Percentiles rank a stretch among this genome's conserved stretches.
These are phyloP conservation scores for Polydrusus tereticollis DNA, from an alignment of 2,888 invertebrate species.

Conservation along the genomic window DNA sequence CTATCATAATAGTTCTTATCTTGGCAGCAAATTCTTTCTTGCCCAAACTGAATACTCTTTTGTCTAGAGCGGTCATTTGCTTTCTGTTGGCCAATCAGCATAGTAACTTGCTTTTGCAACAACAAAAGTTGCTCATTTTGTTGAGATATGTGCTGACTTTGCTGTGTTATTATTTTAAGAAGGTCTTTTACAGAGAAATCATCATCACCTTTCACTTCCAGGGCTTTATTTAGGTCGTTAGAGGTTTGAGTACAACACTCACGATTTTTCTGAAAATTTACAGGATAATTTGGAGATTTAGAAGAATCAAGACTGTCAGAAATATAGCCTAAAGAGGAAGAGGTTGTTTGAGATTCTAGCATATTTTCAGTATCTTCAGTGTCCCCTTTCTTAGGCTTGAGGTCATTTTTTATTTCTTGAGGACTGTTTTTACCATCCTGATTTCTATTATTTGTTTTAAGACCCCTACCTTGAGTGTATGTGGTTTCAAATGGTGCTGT, in stretches of 20 bases:
- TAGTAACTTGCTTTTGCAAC: conserved; percentile 76
- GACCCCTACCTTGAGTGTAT: not conserved
- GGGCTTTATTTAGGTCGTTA: conserved; percentile 37
- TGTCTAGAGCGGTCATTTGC: conserved; percentile 48
- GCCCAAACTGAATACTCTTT: not conserved
- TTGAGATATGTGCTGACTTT: conserved; percentile 73
- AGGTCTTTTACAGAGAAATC: conserved; percentile 73
- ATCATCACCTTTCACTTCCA: conserved; percentile 56
- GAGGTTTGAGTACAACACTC: conserved; percentile 45
- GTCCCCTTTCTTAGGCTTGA: not conserved
- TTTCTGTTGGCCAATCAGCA: conserved; percentile 65
- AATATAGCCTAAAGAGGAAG: no score
- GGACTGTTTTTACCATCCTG: not conserved
- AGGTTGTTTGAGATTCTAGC: not conserved
- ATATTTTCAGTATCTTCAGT: not conserved
- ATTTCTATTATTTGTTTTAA: not conserved
- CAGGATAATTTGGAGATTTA: not conserved
- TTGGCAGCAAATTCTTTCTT: conserved; percentile 5
- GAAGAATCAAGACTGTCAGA: not conserved
- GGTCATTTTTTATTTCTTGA: not conserved
- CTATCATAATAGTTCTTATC: not conserved
- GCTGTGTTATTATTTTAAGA: conserved; percentile 74
- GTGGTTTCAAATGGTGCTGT: not conserved
- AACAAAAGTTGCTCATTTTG: conserved; percentile 77
- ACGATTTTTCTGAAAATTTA: conserved; percentile 42